Evolutionary conservation across 2,888 invertebrate genomes (phyloP).

Genomic region (Augochlorella aurata): DNA sequence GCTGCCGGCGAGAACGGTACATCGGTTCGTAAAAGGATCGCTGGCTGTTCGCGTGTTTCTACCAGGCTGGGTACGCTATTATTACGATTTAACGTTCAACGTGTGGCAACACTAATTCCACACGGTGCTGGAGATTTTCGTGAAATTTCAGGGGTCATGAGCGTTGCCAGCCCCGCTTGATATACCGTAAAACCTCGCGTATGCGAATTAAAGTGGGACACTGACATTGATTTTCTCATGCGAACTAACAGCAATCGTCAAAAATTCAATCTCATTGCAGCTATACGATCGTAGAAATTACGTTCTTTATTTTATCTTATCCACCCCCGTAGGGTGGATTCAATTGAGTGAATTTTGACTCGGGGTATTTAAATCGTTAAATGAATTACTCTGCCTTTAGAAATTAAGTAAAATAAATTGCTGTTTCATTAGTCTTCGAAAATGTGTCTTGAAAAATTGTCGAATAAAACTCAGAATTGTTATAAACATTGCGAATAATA

Average conservation of each 20-base stretch:
- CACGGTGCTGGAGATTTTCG: neutral
- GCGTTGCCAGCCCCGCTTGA: neutral
- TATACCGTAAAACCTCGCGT: neutral
- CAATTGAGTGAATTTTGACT: too few species aligned
- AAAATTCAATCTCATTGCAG: too few species aligned
- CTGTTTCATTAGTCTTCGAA: too few species aligned
- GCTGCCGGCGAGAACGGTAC: conserved; percentile 54
- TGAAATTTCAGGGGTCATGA: conserved; percentile 16
- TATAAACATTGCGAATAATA: too few species aligned
- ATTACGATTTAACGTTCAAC: conserved; percentile 44
- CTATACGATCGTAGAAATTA: neutral
- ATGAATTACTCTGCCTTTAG: too few species aligned
- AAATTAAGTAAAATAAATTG: too few species aligned
- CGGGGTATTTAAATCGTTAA: too few species aligned
- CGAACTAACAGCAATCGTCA: neutral
- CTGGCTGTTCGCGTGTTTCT: conserved; percentile 41
- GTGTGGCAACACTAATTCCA: conserved; percentile 3
- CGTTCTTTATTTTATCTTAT: too few species aligned
- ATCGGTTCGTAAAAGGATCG: conserved; percentile 59
- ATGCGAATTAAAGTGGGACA: neutral
- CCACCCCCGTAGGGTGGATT: too few species aligned
- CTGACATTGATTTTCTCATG: neutral
- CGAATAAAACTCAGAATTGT: too few species aligned
- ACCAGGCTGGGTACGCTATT: conserved; percentile 35
- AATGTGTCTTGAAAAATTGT: too few species aligned